Conservation (phyloP, 2,797 vertebrate genomes). For the Neosilurus mollespiculum region DNA sequence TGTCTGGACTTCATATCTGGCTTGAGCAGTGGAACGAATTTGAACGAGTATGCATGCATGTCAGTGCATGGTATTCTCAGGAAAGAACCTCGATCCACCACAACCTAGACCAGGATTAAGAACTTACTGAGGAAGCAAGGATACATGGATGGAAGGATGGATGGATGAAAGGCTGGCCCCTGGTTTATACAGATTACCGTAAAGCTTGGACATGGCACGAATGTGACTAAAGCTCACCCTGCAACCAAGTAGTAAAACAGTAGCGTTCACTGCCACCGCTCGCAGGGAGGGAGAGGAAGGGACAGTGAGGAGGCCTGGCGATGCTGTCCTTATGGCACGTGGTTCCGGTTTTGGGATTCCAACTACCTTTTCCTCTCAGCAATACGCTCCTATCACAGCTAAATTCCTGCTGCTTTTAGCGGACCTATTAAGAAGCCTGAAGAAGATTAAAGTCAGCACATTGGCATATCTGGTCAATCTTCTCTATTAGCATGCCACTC, state of each 20-base stretch:
- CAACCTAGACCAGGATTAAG: not conserved
- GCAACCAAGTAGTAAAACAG: not conserved
- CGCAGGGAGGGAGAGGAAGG: not conserved
- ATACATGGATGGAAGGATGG: not conserved
- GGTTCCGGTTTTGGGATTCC: not conserved
- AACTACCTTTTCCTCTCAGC: not conserved
- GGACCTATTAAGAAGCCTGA: not conserved
- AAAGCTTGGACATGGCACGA: not conserved
- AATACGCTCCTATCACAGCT: not conserved
- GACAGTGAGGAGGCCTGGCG: not conserved
- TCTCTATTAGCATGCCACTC: not conserved
- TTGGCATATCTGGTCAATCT: not conserved
- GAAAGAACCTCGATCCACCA: too few relatives aligned
- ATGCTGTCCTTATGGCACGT: not conserved
- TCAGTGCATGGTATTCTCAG: not conserved
- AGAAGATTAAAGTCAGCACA: not conserved
- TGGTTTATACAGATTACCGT: not conserved
- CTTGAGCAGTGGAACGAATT: not conserved
- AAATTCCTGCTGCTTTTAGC: not conserved
- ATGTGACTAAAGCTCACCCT: not conserved
- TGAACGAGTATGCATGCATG: not conserved
- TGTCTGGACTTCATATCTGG: not conserved
- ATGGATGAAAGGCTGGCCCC: not conserved
- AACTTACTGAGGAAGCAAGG: too few relatives aligned
- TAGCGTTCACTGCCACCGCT: too few relatives aligned